Base-by-base conservation (phyloP, 2,888 invertebrate species). In the Latheticus oryzae region DNA sequence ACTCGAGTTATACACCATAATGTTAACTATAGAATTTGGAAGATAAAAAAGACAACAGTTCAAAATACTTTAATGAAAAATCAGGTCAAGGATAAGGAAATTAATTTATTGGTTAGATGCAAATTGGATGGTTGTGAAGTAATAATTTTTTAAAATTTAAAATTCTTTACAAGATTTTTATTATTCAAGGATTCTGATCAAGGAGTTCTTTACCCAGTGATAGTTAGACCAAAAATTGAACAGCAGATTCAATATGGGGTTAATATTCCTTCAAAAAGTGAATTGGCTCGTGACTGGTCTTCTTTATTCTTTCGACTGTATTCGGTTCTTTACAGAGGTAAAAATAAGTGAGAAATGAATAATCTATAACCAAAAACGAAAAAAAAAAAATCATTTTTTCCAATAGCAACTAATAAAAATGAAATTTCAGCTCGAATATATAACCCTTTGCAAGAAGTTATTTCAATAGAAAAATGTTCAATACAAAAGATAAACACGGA, bases 51-150 rank as follows among this genome's bases (percentile, higher is more conserved):
- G 45, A 66, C 61, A n/a, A 61, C 61, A 12, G 64, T 63, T 30
- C 62, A 64, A 30, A 68, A 60, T 52, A 62, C 60, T 12, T 51
- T 74, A 7, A 67, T 75, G 67, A 75, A 75, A 63, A 66, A 64
- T n/a, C 66, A 62, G 55, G 33, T 38, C 3, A 65, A 64, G 43
- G 62, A 58, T n/a, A 65, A 64, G n/a, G 68, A 69, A 40, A 65
- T 76, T 33, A 72, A 72, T 37, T 61, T 77, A 9, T 62, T 77
- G 32, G 62, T 76, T 3, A 51, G 77, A 24, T 68, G 65, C 19
- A 76, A 76, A 69, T 42, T 71, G 16, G 74, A 75, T 60, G 74
- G 67, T 3, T 75, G 72, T 53, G 72, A 74, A 62, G 75, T 74
- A 68, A 30, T 5, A 30, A 8, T 3, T 11, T 3, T 5, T 5